Evolutionary conservation across 2,888 invertebrate genomes (phyloP).

Genomic region (Pristionchus exspectatus): DNA sequence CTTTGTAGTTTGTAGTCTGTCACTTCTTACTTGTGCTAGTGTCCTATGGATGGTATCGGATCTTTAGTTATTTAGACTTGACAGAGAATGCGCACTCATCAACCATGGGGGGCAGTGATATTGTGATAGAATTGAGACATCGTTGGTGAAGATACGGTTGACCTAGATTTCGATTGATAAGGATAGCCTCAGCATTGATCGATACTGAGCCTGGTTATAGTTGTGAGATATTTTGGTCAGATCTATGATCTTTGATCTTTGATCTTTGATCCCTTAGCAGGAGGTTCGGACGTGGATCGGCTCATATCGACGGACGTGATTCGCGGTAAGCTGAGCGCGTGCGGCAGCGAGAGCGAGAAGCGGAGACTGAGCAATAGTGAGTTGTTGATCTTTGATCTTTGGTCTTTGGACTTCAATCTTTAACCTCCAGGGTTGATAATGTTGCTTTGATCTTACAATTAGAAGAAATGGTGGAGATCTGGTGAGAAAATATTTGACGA

Average conservation of each 20-base stretch:
- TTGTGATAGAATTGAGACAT: not conserved
- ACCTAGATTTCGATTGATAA: no score
- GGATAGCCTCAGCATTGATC: not conserved
- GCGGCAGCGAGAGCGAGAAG: conserved; percentile 62
- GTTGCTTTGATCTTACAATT: no score
- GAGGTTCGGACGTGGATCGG: conserved; percentile 83
- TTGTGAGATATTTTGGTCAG: not conserved
- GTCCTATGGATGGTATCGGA: not conserved
- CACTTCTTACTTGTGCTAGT: not conserved
- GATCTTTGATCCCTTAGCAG: conserved; percentile 55
- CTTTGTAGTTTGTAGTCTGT: conserved; percentile 13
- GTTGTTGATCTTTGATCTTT: not conserved
- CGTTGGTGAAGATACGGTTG: not conserved
- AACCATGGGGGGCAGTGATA: not conserved
- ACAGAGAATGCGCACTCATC: not conserved
- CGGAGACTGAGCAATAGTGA: conserved; percentile 66
- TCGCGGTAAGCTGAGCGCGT: conserved; percentile 84
- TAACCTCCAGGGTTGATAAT: no score
- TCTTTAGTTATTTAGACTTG: not conserved
- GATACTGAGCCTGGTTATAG: not conserved
- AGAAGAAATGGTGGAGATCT: no score
- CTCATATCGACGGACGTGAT: conserved; percentile 97
- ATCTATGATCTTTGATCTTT: conserved; percentile 30
- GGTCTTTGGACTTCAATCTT: not conserved
- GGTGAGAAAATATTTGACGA: no score